Conservation (phyloP, 1,140 invertebrate genomes). For the Zeugodacus cucurbitae region DNA sequence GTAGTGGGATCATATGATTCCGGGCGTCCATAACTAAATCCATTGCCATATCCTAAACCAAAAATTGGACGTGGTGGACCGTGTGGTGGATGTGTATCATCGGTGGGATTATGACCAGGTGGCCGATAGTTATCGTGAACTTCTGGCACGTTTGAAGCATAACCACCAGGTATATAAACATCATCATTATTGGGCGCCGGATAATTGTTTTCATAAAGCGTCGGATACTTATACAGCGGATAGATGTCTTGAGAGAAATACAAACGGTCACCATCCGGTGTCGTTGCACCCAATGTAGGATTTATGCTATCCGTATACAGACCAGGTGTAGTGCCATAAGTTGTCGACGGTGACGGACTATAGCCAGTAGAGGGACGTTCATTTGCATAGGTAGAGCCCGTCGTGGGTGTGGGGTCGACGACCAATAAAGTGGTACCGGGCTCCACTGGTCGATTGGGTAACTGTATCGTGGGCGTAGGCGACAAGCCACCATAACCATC, state of each 20-base stretch:
- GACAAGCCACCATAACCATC: slow-evolving; percentile 39
- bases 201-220: slow-evolving; percentile 62
- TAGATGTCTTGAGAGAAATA: slow-evolving; percentile 64
- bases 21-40: slow-evolving; percentile 62
- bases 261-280: slow-evolving; percentile 54
- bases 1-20: slow-evolving; percentile 57
- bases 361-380: slow-evolving; percentile 32
- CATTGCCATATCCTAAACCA: slow-evolving; percentile 61
- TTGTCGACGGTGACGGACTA: not conserved
- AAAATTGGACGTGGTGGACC: slow-evolving; percentile 59
- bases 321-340: slow-evolving; percentile 9
- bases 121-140: slow-evolving; percentile 59
- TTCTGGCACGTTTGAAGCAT: slow-evolving; percentile 61
- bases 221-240: slow-evolving; percentile 63
- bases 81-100: slow-evolving; percentile 47
- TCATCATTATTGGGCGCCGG: slow-evolving; percentile 63
- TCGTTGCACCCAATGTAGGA: slow-evolving; percentile 41
- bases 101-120: slow-evolving; percentile 44
- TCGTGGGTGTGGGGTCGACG: slow-evolving; percentile 60
- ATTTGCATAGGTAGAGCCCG: slow-evolving; percentile 41
- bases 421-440: slow-evolving; percentile 53
- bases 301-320: slow-evolving; percentile 20
- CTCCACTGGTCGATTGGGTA: slow-evolving; percentile 57
- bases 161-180: slow-evolving; percentile 58
- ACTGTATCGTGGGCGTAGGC: slow-evolving; percentile 52